Base-by-base conservation (phyloP, 2,797 vertebrate species). In the Falco novaeseelandiae region DNA sequence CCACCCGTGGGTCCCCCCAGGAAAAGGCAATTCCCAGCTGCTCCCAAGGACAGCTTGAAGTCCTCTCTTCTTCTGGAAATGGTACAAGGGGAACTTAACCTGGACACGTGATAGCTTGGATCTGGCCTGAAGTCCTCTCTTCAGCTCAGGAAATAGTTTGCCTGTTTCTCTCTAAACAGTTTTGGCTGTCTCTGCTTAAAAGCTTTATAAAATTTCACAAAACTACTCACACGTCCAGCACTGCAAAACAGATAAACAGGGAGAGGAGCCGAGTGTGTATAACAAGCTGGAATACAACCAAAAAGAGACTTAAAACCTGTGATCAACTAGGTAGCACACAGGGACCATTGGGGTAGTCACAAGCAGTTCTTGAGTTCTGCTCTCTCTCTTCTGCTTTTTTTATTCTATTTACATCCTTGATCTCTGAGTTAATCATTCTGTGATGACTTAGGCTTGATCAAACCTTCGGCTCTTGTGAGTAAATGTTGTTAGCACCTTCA, bases 131-230 rank as follows among this genome's bases (percentile, higher is more conserved):
- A 94, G 66, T 67, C n/a, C 88, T 32, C 42, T 77, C 57, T 83
- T 88, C 51, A 38, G 6, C 36, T 84, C 16, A n/a, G 93, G 30
- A 87, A 82, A 87, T 21, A 88, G 59, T 76, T 87, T 88, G 55
- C 42, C 51, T 92, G 55, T 90, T 51, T 84, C 79, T 71, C 40
- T 66, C 79, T 76, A 83, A 93, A 86, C 40, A 46, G 82, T 91
- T 96, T 88, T 82, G 62, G 77, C 94, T 94, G 58, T 72, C 76
- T 92, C 54, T 84, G 40, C 63, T 87, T 93, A 72, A 92, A 95
- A 95, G 70, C 73, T 76, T 87, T 92, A 87, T 93, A 40, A 79
- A 91, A 78, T 72, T 70, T 76, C 66, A 83, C 36, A 44, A 73
- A 96, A 71, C 44, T 44, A 27, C 73, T 91, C 72, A 14, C 46